phyloP scores from a whole-genome alignment of 2,797 vertebrate genomes.

The Mormyrus hasselquistii region DNA sequence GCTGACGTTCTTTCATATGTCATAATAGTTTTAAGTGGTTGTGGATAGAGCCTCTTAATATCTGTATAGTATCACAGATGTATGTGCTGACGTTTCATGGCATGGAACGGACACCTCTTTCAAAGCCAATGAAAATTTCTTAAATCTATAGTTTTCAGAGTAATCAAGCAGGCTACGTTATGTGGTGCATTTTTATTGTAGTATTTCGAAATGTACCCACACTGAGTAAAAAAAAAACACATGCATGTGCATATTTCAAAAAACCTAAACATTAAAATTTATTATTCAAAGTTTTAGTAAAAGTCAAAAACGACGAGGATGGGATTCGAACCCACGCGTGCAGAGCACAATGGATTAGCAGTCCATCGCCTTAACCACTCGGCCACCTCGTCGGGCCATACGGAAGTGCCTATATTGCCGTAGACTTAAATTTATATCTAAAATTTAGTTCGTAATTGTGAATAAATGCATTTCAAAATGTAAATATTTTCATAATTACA shows the following conservation, averaged over 20 bases:
- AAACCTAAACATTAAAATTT: not conserved
- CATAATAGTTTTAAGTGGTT: not conserved
- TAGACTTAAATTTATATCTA: no score
- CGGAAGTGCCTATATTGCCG: not conserved
- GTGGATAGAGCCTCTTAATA: not conserved
- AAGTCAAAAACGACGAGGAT: conserved; percentile 56
- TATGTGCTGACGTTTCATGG: not conserved
- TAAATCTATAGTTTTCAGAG: not conserved
- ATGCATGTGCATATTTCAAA: not conserved
- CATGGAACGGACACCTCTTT: not conserved
- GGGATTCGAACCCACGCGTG: conserved; percentile 81
- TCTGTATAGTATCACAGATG: not conserved
- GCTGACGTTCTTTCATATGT: not conserved
- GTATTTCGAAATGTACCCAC: not conserved
- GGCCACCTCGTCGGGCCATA: conserved; percentile 37
- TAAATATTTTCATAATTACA: not conserved
- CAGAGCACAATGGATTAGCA: conserved; percentile 72
- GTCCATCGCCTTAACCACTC: conserved; percentile 49
- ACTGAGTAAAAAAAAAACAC: not conserved
- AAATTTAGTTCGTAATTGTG: no score
- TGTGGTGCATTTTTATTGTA: not conserved
- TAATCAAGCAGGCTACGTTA: not conserved
- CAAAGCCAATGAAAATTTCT: not conserved
- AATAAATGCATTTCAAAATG: no score
- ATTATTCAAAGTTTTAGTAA: not conserved